Evolutionary conservation across 2,113 vertebrate genomes (phyloP).

Genomic region (Ceuthmochares aereus): DNA sequence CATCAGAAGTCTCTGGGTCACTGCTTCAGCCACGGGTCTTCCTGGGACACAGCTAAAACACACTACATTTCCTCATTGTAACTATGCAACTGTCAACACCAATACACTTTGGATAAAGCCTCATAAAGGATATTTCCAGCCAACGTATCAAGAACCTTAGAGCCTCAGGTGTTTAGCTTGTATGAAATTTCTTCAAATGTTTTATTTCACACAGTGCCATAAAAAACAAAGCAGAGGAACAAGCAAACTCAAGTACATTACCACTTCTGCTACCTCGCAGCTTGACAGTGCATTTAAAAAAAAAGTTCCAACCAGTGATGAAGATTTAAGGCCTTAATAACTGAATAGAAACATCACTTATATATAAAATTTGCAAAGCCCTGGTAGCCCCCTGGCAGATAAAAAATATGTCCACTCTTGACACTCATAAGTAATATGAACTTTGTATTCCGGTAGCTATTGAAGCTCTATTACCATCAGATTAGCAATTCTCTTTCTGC

Average conservation of each 20-base stretch:
- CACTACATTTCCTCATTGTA: not conserved
- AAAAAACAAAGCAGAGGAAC: not conserved
- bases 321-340: not conserved
- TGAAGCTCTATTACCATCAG: too few species aligned
- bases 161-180: not conserved
- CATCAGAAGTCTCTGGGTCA: not conserved
- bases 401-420: too few species aligned
- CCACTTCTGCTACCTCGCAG: not conserved
- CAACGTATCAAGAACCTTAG: not conserved
- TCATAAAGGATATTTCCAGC: not conserved
- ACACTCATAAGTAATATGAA: too few species aligned
- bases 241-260: not conserved
- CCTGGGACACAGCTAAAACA: not conserved
- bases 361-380: not conserved
- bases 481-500: too few species aligned
- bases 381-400: not conserved
- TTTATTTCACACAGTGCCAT: not conserved
- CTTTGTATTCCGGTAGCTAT: too few species aligned
- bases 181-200: not conserved
- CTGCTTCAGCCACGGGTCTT: not conserved
- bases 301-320: not conserved
- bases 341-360: not conserved
- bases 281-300: not conserved
- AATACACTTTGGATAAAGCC: not conserved
- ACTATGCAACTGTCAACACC: not conserved